phyloP scores from a whole-genome alignment of 2,113 vertebrate species.

The Charadrius vociferus region DNA sequence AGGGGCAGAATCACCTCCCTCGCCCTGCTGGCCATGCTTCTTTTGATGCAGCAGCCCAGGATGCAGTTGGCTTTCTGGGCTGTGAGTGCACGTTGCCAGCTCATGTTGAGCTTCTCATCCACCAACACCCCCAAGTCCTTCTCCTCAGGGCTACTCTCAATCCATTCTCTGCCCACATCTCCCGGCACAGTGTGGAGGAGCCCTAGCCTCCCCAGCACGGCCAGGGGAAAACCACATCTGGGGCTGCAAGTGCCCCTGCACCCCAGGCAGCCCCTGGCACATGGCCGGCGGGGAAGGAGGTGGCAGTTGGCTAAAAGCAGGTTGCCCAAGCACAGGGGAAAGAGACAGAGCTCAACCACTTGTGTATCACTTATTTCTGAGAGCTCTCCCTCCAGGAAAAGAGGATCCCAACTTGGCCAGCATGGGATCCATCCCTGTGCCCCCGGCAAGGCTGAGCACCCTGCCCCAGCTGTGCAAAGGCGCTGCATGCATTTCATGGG shows the following conservation, averaged over 20 bases:
- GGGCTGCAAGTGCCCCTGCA: not conserved
- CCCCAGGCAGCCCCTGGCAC: not conserved
- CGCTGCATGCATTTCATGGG: fast-evolving
- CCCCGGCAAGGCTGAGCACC: not conserved
- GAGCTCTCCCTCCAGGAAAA: not conserved
- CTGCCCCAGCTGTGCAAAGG: not conserved
- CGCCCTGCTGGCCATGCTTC: not conserved
- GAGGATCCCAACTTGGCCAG: not conserved
- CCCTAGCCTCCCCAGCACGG: not conserved
- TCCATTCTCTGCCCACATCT: not conserved
- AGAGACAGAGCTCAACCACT: not conserved
- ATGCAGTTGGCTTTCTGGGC: not conserved
- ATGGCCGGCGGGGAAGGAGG: fast-evolving
- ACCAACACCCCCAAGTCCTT: not conserved
- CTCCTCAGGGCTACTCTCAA: not conserved
- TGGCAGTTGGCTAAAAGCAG: not conserved
- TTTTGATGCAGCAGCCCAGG: not conserved
- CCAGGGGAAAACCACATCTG: not conserved
- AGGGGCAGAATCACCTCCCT: not conserved
- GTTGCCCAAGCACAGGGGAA: not conserved
- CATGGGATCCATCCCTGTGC: not conserved
- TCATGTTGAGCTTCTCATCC: not conserved
- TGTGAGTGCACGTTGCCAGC: not conserved
- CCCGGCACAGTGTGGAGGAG: fast-evolving
- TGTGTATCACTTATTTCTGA: not conserved